Evolutionary conservation across 2,888 invertebrate species (phyloP), one percentile per base, ranked within the genome.

Genomic region (Aproaerema taeniolella): DNA sequence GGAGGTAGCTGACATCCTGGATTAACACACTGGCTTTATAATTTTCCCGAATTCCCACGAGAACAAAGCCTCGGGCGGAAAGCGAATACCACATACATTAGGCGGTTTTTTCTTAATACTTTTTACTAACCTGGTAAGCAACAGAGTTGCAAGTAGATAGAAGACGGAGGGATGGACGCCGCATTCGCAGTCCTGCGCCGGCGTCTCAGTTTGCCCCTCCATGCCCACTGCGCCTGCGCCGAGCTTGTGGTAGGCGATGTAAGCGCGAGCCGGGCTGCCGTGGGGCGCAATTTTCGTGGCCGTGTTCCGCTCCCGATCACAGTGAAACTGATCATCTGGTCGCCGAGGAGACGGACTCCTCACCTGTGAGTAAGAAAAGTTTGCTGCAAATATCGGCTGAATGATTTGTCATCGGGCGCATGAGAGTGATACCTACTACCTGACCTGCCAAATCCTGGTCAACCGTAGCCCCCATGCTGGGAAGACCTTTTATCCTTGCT

Each of bases 141-240:
- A 67, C 48, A 91, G 71, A 9, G 91, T 90, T 41, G 90, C 90
- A 57, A 90, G 75, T 31, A 92, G 75, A 59, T 91, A 91, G 68
- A 91, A 89, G 35, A 90, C 88, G 43, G 88, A 88, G 5, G 91
- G 91, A 58, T 91, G 91, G 40, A 91, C 88, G 58, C 89, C 89
- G 67, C 91, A 91, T 58, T 90, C 90, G 86, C 90, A 89, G 44
- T 89, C 89, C 36, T 79, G 58, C 40, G 70, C 66, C 58, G 89
- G 88, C 58, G 88, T 88, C 54, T 65, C 45, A 40, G 79, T 89
- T 57, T 88, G 88, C 41, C 86, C 67, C 52, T 88, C 88, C 75
- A 88, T 88, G 58, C 73, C 80, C 73, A 87, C 82, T 81, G 86
- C 75, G 67, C 73, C 80, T 73, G 87, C 82, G 81, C 87, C 75